Percentiles rank a stretch among this genome's conserved stretches.
These are phyloP conservation scores for Orycteropus afer DNA, from an alignment of 2,113 vertebrate genomes.

Conservation along the genomic window DNA sequence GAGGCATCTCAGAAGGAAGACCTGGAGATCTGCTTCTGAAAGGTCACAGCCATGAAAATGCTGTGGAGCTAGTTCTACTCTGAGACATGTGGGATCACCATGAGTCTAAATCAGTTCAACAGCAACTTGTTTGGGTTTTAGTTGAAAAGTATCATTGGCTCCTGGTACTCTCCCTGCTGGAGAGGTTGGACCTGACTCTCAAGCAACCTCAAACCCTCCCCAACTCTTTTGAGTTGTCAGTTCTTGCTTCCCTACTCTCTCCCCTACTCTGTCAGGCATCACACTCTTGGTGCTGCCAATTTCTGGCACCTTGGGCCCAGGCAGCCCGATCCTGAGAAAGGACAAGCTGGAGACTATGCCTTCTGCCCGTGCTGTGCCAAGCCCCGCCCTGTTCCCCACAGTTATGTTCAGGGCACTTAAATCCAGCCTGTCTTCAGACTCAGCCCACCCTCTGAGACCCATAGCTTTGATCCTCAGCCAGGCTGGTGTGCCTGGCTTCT, in stretches of 20 bases:
- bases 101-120: not conserved
- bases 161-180: not conserved
- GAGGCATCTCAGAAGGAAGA: not conserved
- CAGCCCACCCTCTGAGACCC: conserved; percentile 47
- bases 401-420: not conserved
- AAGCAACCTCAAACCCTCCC: not conserved
- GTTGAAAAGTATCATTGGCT: not conserved
- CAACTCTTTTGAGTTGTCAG: too few relatives aligned
- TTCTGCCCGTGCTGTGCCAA: not conserved
- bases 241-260: too few relatives aligned
- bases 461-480: conserved; percentile 64
- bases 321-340: not conserved
- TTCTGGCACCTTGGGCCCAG: conserved; percentile 22
- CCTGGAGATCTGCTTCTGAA: not conserved
- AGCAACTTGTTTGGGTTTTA: not conserved
- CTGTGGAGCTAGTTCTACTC: not conserved
- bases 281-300: not conserved
- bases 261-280: not conserved
- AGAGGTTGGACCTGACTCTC: not conserved
- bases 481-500: conserved; percentile 43
- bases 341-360: not conserved
- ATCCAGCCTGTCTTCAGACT: not conserved
- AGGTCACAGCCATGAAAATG: not conserved
- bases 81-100: not conserved
- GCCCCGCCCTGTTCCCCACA: not conserved